Percentiles rank a stretch among this genome's conserved stretches.
These are phyloP conservation scores for Triplophysa siluroides DNA, from an alignment of 2,113 vertebrate genomes.

Conservation along the genomic window DNA sequence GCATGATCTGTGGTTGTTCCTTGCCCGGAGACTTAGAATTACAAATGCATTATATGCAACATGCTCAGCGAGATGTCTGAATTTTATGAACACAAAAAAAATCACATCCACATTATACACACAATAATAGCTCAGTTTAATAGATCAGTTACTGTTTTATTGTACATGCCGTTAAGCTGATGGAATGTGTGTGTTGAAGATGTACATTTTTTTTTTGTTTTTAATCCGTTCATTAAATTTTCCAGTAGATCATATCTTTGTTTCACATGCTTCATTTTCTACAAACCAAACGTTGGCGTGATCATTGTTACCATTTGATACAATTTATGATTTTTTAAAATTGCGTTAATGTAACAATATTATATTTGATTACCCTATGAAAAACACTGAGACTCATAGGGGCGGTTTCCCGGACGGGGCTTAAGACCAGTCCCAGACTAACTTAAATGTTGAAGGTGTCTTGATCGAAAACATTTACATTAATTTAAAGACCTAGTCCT, in stretches of 20 bases:
- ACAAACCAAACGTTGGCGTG: not conserved
- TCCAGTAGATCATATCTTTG: constrained; percentile 9
- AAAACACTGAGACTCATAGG: too few species aligned
- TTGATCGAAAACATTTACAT: too few species aligned
- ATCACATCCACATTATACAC: not conserved
- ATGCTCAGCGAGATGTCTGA: constrained; percentile 77
- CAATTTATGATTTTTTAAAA: too few species aligned
- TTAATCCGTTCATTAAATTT: constrained; percentile 43
- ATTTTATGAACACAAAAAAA: constrained; percentile 49
- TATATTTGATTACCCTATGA: too few species aligned
- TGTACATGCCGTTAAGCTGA: constrained; percentile 32
- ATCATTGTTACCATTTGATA: too few species aligned
- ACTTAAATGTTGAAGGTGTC: too few species aligned
- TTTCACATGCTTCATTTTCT: constrained; percentile 11
- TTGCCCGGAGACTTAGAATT: constrained; percentile 74
- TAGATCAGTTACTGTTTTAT: not conserved
- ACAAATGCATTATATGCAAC: constrained; percentile 80
- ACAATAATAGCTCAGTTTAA: constrained; percentile 5
- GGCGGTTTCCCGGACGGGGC: too few species aligned
- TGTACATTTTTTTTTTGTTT: too few species aligned
- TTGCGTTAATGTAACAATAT: too few species aligned
- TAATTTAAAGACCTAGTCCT: too few species aligned
- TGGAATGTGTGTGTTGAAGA: constrained; percentile 20
- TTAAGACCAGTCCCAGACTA: too few species aligned
- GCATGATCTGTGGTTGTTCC: constrained; percentile 77